Evolutionary conservation across 1,140 invertebrate species (phyloP), one percentile per base, ranked within the genome.

Genomic region (Bombus breviceps): DNA sequence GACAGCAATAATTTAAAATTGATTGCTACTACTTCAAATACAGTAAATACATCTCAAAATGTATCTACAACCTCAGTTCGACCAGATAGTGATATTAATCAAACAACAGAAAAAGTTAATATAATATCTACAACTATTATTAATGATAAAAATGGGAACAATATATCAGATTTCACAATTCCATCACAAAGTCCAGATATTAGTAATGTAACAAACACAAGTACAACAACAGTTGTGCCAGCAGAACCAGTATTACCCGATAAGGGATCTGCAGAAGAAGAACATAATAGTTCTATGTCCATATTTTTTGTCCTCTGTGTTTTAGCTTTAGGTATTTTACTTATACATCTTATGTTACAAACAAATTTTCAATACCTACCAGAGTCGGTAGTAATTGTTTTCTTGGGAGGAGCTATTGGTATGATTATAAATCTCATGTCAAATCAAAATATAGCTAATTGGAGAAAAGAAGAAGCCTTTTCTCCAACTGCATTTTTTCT

Each of bases 401-500:
- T 99, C 92, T 95, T 99, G 28, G 99, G 99, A 83, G 98, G 98
- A 66, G 95, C 98, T 1, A 99, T 99, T 92, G 99, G 99, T 13
- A 96, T 99, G 86, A 96, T 98, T 47, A 97, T 99, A 79, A 99
- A 99, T 93, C 95, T 99, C 10, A 97, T 99, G 96, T 98, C 98
- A 1, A 97, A 98, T 85, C 97, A 98, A 92, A 98, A 99, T 93
- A 97, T 98, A 91, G 98, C 98, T 64, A 98, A 99, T 94, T 99
- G 98, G 98, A 97, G 97, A 92, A 99, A 98, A 95, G 98, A 99
- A 95, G 99, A 99, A 95, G 98, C 98, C 1, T 99, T 99, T 92
- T 98, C 98, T 25, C 99, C 99, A 0, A 99, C 98, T 73, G 98
- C 98, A 18, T 99, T 99, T 94, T 99, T 99, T 92, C 96, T 99